phyloP scores from a whole-genome alignment of 2,888 invertebrate genomes.

The Candidula unifasciata region DNA sequence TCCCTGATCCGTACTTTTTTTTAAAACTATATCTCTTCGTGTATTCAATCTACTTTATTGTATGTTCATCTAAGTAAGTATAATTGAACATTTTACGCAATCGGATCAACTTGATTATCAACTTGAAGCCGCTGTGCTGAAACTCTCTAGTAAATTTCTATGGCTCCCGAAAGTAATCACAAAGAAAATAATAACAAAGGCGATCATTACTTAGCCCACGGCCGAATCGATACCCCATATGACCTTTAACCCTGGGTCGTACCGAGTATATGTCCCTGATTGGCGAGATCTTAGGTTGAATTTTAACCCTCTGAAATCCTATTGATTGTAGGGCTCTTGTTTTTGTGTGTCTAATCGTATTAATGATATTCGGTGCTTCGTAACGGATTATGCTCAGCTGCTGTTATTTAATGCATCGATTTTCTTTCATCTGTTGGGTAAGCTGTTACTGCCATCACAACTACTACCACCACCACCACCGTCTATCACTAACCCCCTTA shows the following conservation, averaged over 20 bases:
- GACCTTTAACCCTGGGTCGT: not conserved
- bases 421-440: not conserved
- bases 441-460: not conserved
- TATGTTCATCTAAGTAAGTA: too few species aligned
- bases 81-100: too few species aligned
- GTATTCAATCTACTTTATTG: too few species aligned
- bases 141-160: too few species aligned
- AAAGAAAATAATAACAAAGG: too few species aligned
- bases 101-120: too few species aligned
- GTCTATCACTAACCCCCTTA: not conserved
- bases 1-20: too few species aligned
- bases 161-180: too few species aligned
- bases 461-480: not conserved
- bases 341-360: constrained; percentile 17
- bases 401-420: not conserved
- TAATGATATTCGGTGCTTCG: constrained; percentile 12
- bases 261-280: not conserved
- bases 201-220: too few species aligned
- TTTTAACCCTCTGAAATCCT: constrained; percentile 6
- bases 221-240: not conserved
- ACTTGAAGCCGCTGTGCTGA: too few species aligned
- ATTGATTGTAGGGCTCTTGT: constrained; percentile 15
- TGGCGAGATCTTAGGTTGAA: not conserved
- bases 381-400: constrained; percentile 13
- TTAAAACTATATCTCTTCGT: too few species aligned